Percentiles rank a stretch among this genome's conserved stretches.
Evolutionary conservation across 2,113 vertebrate species (phyloP).

Genomic region (Coreoperca whiteheadi): DNA sequence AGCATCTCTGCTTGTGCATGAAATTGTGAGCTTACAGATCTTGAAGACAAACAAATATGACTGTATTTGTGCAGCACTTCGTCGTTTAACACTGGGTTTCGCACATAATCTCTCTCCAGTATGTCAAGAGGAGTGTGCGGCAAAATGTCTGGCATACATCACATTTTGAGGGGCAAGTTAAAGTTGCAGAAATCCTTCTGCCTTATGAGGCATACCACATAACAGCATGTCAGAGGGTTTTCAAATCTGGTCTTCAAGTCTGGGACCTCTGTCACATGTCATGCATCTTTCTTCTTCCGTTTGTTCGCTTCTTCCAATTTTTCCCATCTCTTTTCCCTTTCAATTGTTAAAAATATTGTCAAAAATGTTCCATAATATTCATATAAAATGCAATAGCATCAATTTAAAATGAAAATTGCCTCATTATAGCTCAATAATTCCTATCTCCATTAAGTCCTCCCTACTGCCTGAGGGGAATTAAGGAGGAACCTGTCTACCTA

Average conservation of each 20-base stretch:
- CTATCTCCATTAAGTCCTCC: constrained; percentile 1
- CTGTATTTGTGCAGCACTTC: not conserved
- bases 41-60: not conserved
- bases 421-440: constrained; percentile 20
- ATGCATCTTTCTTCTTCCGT: not conserved
- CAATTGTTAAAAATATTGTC: not conserved
- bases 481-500: constrained; percentile 35
- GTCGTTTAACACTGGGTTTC: constrained; percentile 1
- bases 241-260: not conserved
- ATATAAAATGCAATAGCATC: constrained; percentile 14
- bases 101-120: not conserved
- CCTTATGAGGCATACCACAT: not conserved
- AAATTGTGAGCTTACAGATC: not conserved
- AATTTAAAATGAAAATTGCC: constrained; percentile 24
- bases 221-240: not conserved
- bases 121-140: not conserved
- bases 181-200: not conserved
- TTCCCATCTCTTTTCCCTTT: not conserved
- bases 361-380: not conserved
- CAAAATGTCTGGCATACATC: not conserved
- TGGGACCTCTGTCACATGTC: not conserved
- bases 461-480: constrained; percentile 25
- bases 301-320: not conserved
- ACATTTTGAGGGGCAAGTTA: constrained; percentile 7
- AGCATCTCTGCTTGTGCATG: not conserved